phyloP scores from a whole-genome alignment of 2,797 vertebrate genomes.

The Enteromius trimaculatus region DNA sequence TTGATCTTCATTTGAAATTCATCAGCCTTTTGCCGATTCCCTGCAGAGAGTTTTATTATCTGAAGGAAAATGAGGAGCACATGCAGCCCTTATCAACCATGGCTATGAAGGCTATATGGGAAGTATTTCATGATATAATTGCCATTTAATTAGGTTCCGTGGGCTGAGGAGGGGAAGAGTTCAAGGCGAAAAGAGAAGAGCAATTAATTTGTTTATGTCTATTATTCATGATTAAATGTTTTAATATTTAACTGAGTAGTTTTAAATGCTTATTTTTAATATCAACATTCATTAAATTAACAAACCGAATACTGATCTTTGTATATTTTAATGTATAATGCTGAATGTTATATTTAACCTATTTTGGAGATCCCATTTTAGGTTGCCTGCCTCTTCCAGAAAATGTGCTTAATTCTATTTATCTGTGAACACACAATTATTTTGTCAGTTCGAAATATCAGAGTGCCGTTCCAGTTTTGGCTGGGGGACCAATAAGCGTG shows the following conservation, averaged over 20 bases:
- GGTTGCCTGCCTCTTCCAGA: conserved; percentile 26
- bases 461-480: conserved; percentile 62
- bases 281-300: background rate
- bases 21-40: background rate
- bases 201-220: background rate
- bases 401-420: conserved; percentile 31
- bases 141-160: conserved; percentile 75
- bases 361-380: background rate
- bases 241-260: background rate
- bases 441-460: conserved; percentile 76
- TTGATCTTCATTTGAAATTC: background rate
- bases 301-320: background rate
- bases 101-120: conserved; percentile 66
- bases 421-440: conserved; percentile 70
- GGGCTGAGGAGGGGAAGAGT: conserved; percentile 61
- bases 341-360: background rate
- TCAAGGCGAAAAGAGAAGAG: background rate
- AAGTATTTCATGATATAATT: conserved; percentile 73
- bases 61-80: conserved; percentile 4
- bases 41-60: background rate
- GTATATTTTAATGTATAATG: background rate
- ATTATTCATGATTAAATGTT: background rate
- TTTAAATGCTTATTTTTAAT: background rate
- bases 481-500: conserved; percentile 73
- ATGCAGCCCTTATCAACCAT: conserved; percentile 45